Percentiles rank a stretch among this genome's conserved stretches.
phyloP scores from a whole-genome alignment of 2,797 vertebrate genomes.

The Phrynocephalus guinanensis region DNA sequence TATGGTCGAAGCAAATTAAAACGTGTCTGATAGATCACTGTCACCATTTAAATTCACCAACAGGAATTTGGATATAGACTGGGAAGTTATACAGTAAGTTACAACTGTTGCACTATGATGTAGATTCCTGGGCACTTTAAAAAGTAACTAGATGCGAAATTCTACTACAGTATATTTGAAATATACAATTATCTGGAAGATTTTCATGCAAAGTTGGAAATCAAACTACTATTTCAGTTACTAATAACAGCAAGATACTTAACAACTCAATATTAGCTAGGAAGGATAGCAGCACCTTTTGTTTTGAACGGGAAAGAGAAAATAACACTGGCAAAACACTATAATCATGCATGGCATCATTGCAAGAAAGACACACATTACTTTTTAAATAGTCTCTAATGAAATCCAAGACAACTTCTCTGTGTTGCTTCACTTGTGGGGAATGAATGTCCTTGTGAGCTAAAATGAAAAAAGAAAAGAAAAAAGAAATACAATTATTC shows the following conservation, averaged over 20 bases:
- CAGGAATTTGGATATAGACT: no score
- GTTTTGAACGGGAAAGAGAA: background rate
- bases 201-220: background rate
- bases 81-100: background rate
- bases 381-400: conserved; percentile 92
- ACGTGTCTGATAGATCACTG: no score
- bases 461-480: conserved; percentile 73
- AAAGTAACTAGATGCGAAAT: background rate
- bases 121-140: background rate
- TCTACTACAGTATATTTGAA: no score
- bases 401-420: conserved; percentile 90
- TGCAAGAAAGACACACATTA: conserved; percentile 63
- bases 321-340: background rate
- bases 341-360: background rate
- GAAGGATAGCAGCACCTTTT: background rate
- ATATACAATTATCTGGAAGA: background rate
- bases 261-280: background rate
- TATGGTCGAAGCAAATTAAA: no score
- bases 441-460: conserved; percentile 86
- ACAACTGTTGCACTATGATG: background rate
- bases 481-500: conserved; percentile 48
- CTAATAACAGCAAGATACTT: background rate
- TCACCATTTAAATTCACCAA: no score
- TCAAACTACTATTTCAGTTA: background rate
- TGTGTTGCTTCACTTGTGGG: conserved; percentile 90